Evolutionary conservation across 2,113 vertebrate genomes (phyloP), one percentile per base, ranked within the genome.

Genomic region (Spheniscus mendiculus): DNA sequence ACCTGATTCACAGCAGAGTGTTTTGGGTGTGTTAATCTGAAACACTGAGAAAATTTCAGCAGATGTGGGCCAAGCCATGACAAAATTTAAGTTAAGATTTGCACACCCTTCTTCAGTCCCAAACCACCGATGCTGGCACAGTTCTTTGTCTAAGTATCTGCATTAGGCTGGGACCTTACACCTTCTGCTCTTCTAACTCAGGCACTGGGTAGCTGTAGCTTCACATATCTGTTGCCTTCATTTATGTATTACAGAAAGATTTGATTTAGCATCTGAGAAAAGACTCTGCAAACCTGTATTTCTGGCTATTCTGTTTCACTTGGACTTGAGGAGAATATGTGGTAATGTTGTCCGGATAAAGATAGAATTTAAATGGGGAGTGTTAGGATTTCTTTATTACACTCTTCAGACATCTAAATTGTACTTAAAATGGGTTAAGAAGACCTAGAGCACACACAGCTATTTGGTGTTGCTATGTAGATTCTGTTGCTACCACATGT

Each of bases 381-480:
- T 34, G 65, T 70, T 42, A 94, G 42, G 23, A 81, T 91, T 95
- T 87, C 92, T 80, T 92, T 76, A 77, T 83, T 94, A 81, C 17
- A 69, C 29, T 77, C 69, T 91, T 90, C 30, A 81, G 92, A 95
- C 25, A 95, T 49, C 47, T 83, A 95, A 94, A 92, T 93, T 96
- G 50, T 73, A 90, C 40, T 84, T 90, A 89, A 81, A 89, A 72
- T n/a, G 19, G 17, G 14, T 47, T 71, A 78, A 90, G 44, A 96
- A 61, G 32, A 69, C 62, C 56, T 66, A 77, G 49, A 93, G 22
- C 42, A 71, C 67, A 79, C 67, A 92, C 56, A 96, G 92, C 23
- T 95, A 78, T 63, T 93, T 81, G 34, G 36, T 84, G 85, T 95
- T 95, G 87, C 84, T 90, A 94, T 62, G 94, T 86, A 96, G 78